Percentiles rank a stretch among this genome's conserved stretches.
Evolutionary conservation across 2,888 invertebrate genomes (phyloP).

Genomic region (Brenthis ino): DNA sequence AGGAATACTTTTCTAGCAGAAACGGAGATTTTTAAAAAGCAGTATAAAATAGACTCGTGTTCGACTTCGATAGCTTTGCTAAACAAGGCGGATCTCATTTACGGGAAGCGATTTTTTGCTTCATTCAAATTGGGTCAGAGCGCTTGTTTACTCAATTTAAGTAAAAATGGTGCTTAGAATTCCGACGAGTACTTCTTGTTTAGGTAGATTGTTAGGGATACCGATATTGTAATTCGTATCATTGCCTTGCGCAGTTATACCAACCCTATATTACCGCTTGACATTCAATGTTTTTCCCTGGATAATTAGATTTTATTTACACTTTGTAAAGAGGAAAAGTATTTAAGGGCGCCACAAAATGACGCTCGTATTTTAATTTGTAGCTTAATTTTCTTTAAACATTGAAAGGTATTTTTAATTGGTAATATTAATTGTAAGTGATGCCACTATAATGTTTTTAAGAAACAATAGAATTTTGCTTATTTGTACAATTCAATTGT

Average conservation of each 20-base stretch:
- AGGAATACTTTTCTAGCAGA: no score
- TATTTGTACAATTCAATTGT: no score
- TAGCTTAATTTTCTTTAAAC: neutral
- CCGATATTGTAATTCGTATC: slow-evolving; percentile 21
- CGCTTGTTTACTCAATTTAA: slow-evolving; percentile 36
- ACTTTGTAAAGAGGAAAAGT: neutral
- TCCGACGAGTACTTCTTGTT: slow-evolving; percentile 26
- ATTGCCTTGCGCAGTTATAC: slow-evolving; percentile 7
- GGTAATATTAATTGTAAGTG: no score
- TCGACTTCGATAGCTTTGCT: slow-evolving; percentile 10
- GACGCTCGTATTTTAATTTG: neutral
- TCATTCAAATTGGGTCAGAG: slow-evolving; percentile 35
- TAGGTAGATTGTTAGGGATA: slow-evolving; percentile 19
- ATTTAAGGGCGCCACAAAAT: neutral
- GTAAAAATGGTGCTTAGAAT: slow-evolving; percentile 32
- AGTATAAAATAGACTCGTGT: slow-evolving; percentile 5
- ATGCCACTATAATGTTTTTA: no score
- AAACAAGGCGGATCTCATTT: slow-evolving; percentile 22
- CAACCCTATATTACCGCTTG: slow-evolving; percentile 17
- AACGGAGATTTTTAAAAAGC: neutral
- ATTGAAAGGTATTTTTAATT: no score
- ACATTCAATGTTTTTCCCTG: slow-evolving; percentile 18
- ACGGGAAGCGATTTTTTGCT: slow-evolving; percentile 25
- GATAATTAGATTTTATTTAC: slow-evolving; percentile 10
- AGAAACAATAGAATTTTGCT: no score